Evolutionary conservation across 2,113 vertebrate species (phyloP).

Genomic region (Axis porcinus): DNA sequence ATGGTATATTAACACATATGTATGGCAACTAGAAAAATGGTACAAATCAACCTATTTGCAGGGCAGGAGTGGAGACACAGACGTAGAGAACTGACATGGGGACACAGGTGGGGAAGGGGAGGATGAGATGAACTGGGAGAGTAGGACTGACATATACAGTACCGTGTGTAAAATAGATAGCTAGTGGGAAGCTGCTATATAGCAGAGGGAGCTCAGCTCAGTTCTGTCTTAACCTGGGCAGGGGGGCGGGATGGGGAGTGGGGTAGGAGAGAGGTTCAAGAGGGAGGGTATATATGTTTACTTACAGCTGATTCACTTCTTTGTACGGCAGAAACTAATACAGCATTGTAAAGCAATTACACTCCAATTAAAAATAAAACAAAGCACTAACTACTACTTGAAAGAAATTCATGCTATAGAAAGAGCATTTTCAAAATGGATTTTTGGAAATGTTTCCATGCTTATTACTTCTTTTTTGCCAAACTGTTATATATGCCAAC

Average conservation of each 20-base stretch:
- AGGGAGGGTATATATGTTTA: neutral
- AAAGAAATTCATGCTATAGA: neutral
- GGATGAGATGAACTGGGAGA: neutral
- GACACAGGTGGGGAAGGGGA: neutral
- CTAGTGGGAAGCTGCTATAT: neutral
- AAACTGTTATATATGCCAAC: neutral
- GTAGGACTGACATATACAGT: neutral
- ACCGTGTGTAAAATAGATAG: neutral
- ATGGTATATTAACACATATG: neutral
- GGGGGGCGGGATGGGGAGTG: rapidly evolving
- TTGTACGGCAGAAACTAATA: neutral
- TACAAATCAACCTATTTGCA: neutral
- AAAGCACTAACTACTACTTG: neutral
- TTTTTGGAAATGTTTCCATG: neutral
- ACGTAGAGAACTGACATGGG: neutral
- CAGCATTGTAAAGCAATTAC: neutral
- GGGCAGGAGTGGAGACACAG: neutral
- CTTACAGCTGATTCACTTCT: neutral
- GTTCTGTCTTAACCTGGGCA: neutral
- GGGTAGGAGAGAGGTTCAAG: neutral
- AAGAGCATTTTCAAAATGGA: neutral
- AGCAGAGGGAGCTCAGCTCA: neutral
- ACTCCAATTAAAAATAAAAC: neutral
- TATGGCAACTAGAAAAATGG: neutral
- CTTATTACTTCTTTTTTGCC: neutral